A percentile compares a stretch with the other conserved stretches of the same genome.
Evolutionary conservation across 2,113 vertebrate species (phyloP).

Genomic region (Maccullochella peelii): DNA sequence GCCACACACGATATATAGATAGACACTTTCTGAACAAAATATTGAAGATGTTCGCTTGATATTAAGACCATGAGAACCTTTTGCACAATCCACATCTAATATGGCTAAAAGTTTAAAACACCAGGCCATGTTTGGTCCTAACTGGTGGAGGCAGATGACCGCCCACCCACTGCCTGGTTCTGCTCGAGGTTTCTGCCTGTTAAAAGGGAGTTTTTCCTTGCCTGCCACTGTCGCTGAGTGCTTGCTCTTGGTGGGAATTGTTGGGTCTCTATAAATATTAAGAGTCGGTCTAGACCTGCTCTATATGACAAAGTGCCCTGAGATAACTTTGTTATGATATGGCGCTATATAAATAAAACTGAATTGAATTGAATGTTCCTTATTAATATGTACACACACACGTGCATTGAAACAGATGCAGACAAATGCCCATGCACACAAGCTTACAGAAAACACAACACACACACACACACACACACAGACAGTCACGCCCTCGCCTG

Average conservation of each 20-base stretch:
- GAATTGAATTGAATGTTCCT: too few species aligned
- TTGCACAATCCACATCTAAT: background rate
- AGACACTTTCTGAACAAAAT: background rate
- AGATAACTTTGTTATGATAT: background rate
- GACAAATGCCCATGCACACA: background rate
- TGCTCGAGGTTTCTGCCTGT: too few species aligned
- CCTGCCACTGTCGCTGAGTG: too few species aligned
- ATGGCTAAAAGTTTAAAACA: background rate
- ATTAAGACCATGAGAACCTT: background rate
- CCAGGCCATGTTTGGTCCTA: too few species aligned
- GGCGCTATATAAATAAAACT: too few species aligned
- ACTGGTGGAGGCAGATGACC: too few species aligned
- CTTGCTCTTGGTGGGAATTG: too few species aligned
- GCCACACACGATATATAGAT: background rate
- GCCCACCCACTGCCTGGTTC: too few species aligned
- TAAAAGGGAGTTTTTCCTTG: too few species aligned
- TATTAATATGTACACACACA: background rate
- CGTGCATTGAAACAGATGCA: background rate
- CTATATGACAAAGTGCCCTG: too few species aligned
- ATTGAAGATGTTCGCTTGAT: background rate
- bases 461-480: constrained; percentile 23
- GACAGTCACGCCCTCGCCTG: constrained; percentile 1
- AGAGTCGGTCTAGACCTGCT: too few species aligned
- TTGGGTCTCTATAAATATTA: too few species aligned
- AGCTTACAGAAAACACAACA: background rate